Base-by-base conservation (phyloP, 2,888 invertebrate species). In the Hirtodrosophila alboralis region DNA sequence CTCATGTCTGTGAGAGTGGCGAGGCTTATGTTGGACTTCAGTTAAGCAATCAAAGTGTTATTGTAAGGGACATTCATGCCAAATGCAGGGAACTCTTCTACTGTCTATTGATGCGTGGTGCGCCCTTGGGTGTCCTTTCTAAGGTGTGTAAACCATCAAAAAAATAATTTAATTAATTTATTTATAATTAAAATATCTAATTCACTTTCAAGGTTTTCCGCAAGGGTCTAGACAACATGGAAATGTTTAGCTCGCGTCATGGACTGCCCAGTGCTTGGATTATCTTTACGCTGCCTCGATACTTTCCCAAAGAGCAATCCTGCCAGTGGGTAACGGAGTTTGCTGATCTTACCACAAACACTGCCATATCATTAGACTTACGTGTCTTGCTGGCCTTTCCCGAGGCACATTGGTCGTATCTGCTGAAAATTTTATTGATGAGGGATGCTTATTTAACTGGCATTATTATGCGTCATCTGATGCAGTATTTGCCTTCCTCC, bases 71-170 rank as follows among this genome's bases (percentile, higher is more conserved):
- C 74, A 93, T 96, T 9, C 96, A 96, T 85, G 93, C 95, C 0
- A 96, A 96, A 87, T 96, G 96, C 88, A 93, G 95, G 73, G 95
- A 96, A 80, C 91, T 96, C 38, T 93, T 95, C 75, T 93, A 93
- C 64, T 95, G 95, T 61, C 91, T 96, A 9, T 90, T 96, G 7
- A 91, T 95, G 38, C 92, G 96, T 60, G 96, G 95, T 0, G 93
- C 95, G 8, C 94, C 95, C 0, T 90, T 96, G 33, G 95, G 95
- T 80, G 93, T 93, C 65, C 91, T 96, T 28, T 93, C 95, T 87
- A 96, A 96, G 92, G 96, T 95, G n/a, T 12, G 59, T 10, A 3
- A 4, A 1, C 5, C 18, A 23, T 1, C 18, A 21, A 21, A 21
- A 21, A 21, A n/a, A n/a, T n/a, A n/a, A n/a, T n/a, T n/a, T n/a